Conservation (phyloP, 1,140 invertebrate species). For the Telenomus remus region DNA sequence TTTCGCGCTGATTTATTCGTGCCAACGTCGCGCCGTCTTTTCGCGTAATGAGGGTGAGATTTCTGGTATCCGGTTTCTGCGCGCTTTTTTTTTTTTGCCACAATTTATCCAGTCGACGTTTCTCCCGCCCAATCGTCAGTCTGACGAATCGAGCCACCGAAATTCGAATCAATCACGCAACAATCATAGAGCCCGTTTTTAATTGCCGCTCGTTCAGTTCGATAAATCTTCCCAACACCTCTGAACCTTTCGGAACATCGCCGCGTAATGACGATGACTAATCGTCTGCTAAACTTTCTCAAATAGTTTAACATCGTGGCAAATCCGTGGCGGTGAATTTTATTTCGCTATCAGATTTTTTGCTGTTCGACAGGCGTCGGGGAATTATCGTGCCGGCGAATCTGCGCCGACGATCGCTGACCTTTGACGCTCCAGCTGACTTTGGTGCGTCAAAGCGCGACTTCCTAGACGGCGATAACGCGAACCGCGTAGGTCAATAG, state of each 20-base stretch:
- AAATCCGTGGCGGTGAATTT: too few species aligned
- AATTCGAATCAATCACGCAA: constrained; percentile 5
- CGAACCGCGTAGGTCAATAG: constrained; percentile 37
- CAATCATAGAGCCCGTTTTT: too few species aligned
- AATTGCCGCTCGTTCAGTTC: too few species aligned
- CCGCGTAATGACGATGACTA: too few species aligned
- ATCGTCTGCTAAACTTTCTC: too few species aligned
- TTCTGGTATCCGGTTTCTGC: constrained; percentile 11
- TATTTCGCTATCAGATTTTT: too few species aligned
- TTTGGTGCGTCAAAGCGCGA: neutral
- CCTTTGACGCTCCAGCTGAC: neutral
- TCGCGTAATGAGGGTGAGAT: constrained; percentile 28
- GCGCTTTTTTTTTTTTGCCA: constrained; percentile 4
- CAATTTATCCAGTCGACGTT: constrained; percentile 8
- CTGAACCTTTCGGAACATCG: too few species aligned
- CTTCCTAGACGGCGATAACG: constrained; percentile 33
- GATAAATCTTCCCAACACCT: too few species aligned
- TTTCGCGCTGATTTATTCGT: constrained; percentile 29
- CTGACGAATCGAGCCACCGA: neutral
- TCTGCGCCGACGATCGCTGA: neutral
- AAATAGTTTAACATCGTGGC: too few species aligned
- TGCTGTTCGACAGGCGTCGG: too few species aligned
- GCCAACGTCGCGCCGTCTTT: constrained; percentile 1
- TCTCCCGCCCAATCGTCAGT: constrained; percentile 1
- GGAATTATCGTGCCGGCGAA: neutral